phyloP scores from a whole-genome alignment of 2,113 vertebrate species.

The Ciconia stormi region DNA sequence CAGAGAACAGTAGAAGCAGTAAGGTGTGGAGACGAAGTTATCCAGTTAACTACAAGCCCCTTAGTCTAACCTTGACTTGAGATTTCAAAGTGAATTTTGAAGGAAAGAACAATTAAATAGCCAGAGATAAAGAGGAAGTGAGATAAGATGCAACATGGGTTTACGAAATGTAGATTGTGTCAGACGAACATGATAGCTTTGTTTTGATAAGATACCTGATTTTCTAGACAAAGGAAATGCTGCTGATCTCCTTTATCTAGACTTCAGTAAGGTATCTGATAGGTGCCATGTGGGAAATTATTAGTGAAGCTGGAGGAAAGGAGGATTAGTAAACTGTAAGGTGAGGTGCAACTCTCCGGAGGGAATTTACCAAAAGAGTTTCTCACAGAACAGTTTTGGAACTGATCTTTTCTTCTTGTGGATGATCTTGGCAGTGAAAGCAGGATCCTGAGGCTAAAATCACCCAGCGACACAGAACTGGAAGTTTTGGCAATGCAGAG shows the following conservation, averaged over 20 bases:
- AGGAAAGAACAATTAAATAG: slow-evolving; percentile 61
- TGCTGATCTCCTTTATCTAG: slow-evolving; percentile 55
- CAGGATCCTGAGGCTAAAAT: slow-evolving; percentile 29
- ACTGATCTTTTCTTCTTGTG: slow-evolving; percentile 1
- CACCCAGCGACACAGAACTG: neutral
- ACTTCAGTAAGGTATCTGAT: slow-evolving; percentile 55
- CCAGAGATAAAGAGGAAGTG: slow-evolving; percentile 49
- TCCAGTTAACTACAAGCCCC: neutral
- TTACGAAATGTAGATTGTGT: slow-evolving; percentile 42
- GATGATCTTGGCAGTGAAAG: neutral
- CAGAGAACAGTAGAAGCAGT: neutral
- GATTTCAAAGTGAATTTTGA: slow-evolving; percentile 47
- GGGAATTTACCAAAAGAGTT: slow-evolving; percentile 5
- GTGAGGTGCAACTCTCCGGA: slow-evolving; percentile 17
- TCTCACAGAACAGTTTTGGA: neutral
- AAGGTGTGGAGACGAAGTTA: neutral
- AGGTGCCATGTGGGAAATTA: slow-evolving; percentile 44
- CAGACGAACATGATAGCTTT: slow-evolving; percentile 56
- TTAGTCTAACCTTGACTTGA: slow-evolving; percentile 8
- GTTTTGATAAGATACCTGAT: slow-evolving; percentile 66
- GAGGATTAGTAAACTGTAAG: slow-evolving; percentile 40
- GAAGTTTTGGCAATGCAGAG: neutral
- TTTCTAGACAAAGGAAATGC: slow-evolving; percentile 41
- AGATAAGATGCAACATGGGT: slow-evolving; percentile 60
- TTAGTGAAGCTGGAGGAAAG: slow-evolving; percentile 22